Evolutionary conservation across 2,113 vertebrate genomes (phyloP).

Genomic region (Alaudala cheleensis): DNA sequence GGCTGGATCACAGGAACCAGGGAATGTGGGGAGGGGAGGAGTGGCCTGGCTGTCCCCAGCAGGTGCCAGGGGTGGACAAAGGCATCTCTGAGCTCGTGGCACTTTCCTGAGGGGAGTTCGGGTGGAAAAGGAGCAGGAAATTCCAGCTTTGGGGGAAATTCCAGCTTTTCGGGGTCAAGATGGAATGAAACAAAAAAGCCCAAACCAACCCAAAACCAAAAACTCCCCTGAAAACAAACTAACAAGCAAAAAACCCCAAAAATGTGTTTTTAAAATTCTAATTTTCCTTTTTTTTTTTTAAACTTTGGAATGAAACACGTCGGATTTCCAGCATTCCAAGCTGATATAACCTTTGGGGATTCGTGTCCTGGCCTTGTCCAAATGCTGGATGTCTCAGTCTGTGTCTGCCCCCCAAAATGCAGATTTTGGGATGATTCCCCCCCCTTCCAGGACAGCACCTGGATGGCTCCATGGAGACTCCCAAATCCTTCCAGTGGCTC

Average conservation of each 20-base stretch:
- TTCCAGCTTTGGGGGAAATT: background rate
- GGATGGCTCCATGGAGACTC: background rate
- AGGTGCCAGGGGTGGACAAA: background rate
- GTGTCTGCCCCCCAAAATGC: background rate
- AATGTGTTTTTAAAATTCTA: accelerated
- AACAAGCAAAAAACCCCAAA: too few relatives aligned
- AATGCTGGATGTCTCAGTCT: background rate
- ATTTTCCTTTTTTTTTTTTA: background rate
- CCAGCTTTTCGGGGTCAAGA: background rate
- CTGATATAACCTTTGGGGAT: background rate
- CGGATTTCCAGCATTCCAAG: background rate
- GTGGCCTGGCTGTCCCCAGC: background rate
- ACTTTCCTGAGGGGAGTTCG: background rate
- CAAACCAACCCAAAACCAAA: too few relatives aligned
- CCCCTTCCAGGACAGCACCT: background rate
- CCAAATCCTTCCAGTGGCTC: background rate
- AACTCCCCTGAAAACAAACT: too few relatives aligned
- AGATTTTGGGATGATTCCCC: background rate
- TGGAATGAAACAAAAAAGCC: too few relatives aligned
- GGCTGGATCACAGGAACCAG: accelerated
- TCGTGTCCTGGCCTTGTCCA: accelerated
- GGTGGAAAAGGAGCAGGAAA: background rate
- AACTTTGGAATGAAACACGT: background rate
- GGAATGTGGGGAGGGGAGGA: background rate
- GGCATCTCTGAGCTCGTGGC: accelerated